Conservation (phyloP, 2,888 invertebrate species). For the Eupelmus urozonus region DNA sequence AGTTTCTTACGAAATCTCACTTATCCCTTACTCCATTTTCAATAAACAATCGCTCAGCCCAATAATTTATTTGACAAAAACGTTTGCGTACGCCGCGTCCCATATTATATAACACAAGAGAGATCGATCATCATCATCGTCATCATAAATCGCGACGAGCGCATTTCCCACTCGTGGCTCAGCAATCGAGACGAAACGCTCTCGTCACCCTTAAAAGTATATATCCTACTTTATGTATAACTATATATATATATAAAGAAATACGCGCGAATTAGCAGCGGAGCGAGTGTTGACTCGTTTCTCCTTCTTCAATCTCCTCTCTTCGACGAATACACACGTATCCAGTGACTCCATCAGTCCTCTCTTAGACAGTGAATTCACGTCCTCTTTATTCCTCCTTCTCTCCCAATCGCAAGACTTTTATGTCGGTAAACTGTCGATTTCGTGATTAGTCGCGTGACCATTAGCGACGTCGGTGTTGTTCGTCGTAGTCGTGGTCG, state of each 20-base stretch:
- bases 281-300: conserved; percentile 17
- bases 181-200: background rate
- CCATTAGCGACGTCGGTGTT: conserved; percentile 60
- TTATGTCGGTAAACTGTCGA: conserved; percentile 68
- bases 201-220: conserved; percentile 20
- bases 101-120: conserved; percentile 34
- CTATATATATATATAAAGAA: conserved; percentile 32
- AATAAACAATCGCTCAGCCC: background rate
- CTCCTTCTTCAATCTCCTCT: background rate
- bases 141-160: conserved; percentile 27
- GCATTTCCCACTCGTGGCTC: background rate
- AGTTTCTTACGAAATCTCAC: conserved; percentile 44
- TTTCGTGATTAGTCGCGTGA: conserved; percentile 64
- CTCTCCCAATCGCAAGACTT: conserved; percentile 8
- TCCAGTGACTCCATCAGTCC: background rate
- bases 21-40: conserved; percentile 35
- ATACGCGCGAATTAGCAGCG: conserved; percentile 46
- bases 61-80: conserved; percentile 22
- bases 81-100: conserved; percentile 23
- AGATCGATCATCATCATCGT: conserved; percentile 42
- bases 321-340: background rate
- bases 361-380: background rate
- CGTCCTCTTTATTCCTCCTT: background rate
- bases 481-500: conserved; percentile 4
- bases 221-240: conserved; percentile 20